Evolutionary conservation across 2,797 vertebrate species (phyloP).

Genomic region (Halcyon smyrnensis): DNA sequence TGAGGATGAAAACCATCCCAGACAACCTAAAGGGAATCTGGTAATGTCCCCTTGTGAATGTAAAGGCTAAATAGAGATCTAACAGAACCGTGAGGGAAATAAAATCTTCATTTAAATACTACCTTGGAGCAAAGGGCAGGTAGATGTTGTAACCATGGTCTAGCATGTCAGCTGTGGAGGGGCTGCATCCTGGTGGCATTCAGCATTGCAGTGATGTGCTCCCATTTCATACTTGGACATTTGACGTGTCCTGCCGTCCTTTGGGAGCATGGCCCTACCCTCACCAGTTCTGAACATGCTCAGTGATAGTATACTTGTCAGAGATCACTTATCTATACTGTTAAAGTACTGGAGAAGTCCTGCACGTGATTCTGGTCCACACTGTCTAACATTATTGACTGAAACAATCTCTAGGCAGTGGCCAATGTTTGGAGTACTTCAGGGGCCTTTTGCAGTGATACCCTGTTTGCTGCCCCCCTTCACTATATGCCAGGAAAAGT

Average conservation of each 20-base stretch:
- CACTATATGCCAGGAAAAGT: neutral
- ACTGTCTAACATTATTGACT: neutral
- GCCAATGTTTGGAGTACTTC: neutral
- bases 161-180: neutral
- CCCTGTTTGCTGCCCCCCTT: neutral
- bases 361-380: neutral
- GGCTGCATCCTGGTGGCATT: neutral
- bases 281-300: neutral
- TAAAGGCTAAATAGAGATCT: neutral
- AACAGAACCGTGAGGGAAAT: neutral
- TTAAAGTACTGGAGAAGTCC: neutral
- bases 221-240: neutral
- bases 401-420: neutral
- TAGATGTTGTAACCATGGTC: neutral
- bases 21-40: neutral
- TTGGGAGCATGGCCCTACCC: neutral
- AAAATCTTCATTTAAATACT: neutral
- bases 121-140: neutral
- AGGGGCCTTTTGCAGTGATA: neutral
- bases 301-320: neutral
- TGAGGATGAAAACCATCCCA: neutral
- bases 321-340: neutral
- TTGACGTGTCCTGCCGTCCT: neutral
- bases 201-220: neutral
- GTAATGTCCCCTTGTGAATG: too few relatives aligned